Base-by-base conservation (phyloP, 2,797 vertebrate genomes). In the Leptatherina wallacei region DNA sequence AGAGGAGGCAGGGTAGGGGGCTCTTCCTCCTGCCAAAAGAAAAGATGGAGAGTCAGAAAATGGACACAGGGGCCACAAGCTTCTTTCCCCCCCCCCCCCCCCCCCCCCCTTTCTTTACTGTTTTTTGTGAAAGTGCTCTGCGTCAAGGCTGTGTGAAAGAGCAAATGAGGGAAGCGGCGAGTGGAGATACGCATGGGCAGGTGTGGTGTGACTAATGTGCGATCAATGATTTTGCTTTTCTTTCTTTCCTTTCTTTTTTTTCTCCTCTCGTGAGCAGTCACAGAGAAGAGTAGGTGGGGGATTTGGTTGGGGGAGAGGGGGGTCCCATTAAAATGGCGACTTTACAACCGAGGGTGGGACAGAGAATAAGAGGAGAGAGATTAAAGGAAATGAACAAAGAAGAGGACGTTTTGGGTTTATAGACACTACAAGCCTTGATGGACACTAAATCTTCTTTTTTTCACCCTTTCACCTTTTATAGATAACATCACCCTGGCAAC, bases 121-220 rank as follows among this genome's bases (percentile, higher is more conserved):
- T 55, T 81, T 82, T 71, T 80, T 68, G 64, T 76, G 81, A 40
- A 55, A 69, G 57, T 29, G 36, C 51, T 74, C 77, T 30, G 27
- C 67, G 52, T 60, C 36, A n/a, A 8, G 65, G 58, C 58, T 79
- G 38, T 40, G 75, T 52, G 71, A 84, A 80, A 85, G 82, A 32
- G 69, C 3, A 32, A 80, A 61, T 42, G 36, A 71, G 55, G 72
- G 55, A 87, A 78, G 81, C 82, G 84, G 62, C 76, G 77, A 62
- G 52, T 72, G 56, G 76, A 88, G 88, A 83, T 77, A 61, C 63
- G 73, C 30, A 81, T 86, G 77, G 83, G 87, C 89, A 89, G 90
- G 87, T 89, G 85, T 77, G 79, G 65, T 73, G 81, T 88, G 90
- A 92, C 86, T 91, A 85, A 91, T 88, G 78, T 88, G 71, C 75